Base-by-base conservation (phyloP, 64 coral and sea anemone species). In the Montipora capricornis region DNA sequence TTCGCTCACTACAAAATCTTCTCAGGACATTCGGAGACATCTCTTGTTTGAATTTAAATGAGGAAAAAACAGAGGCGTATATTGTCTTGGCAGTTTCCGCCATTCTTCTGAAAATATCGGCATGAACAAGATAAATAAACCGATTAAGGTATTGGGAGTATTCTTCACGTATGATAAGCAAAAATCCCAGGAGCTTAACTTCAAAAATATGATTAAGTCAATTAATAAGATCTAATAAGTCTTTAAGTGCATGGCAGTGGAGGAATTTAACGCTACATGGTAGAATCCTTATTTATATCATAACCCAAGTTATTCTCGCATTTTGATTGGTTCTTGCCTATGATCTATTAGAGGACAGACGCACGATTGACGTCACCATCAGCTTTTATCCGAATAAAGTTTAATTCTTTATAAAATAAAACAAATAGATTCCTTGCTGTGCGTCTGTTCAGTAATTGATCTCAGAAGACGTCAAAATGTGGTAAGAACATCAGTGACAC, bases 11-110 rank as follows among this genome's bases (percentile, higher is more conserved):
- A 73, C 22, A 20, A 20, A 73, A 24, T 24, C 69, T 73, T 6
- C 6, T 73, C n/a, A 29, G 24, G 69, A 73, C 19, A 10, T 88
- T 88, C 53, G 69, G 75, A 88, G 48, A 88, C 22, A 75, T 74
- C 64, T 88, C 86, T 57, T 44, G 67, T 19, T 74, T 88, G 75
- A 88, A 20, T 76, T 71, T 88, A 52, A 88, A 76, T 68, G 19
- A 57, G 22, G 71, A 88, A 58, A 88, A 88, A 75, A 76, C 87
- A 74, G 87, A 88, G 73, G 49, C 70, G 13, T 24, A 24, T 87
- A 73, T 48, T 87, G 67, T 66, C 46, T 87, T 45, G 66, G 66
- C 13, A 87, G 52, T 51, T 68, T 58, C 26, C 68, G 50, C 26
- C 47, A 88, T 4, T 55, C 85, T 47, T 22, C 44, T 74, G 52